Base-by-base conservation (phyloP, 2,113 vertebrate species). In the Ophthalmolycus amberensis region DNA sequence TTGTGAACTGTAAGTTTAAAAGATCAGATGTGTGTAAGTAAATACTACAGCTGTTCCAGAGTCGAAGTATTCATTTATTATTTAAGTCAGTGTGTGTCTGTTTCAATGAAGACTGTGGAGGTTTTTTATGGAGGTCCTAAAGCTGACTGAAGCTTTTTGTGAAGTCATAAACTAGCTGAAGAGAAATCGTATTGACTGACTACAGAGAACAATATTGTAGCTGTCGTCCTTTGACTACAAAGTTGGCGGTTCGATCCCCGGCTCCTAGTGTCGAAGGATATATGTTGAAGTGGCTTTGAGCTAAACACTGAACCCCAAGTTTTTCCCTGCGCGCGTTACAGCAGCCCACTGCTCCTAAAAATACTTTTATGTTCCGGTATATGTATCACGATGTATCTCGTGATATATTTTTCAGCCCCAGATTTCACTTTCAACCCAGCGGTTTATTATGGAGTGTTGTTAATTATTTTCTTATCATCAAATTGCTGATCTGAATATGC, bases 151-250 rank as follows among this genome's bases (percentile, higher is more conserved):
- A 60, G n/a, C 5, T 22, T 81, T 59, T 56, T n/a, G 44, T n/a
- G 37, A 67, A 40, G 29, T 58, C n/a, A 66, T 75, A 73, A 86
- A 82, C 32, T 6, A 40, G 20, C 44, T 62, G 1, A 42, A 38
- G 64, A 84, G 65, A 32, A 81, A 75, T 71, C 27, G n/a, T 40
- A 14, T 0, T 32, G 62, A 75, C 14, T 20, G 71, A 73, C 9
- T 54, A 50, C 16, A 66, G 44, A 67, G 32, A 29, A 73, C 20
- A 50, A 6, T 18, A 11, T 14, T 65, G 48, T 7, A 7, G 48
- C 48, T 20, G 48, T 50, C 6, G 6, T 50, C 6, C 48, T 50
- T 50, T 50, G 1, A 9, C 7, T 7, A 8, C 16, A 50, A 50
- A 20, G 48, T 20, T 50, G 48, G 18, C 48, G 16, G 48, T 50